A percentile compares a stretch with the other conserved stretches of the same genome.
Conservation (phyloP, 2,113 vertebrate species). For the Nanorana parkeri region DNA sequence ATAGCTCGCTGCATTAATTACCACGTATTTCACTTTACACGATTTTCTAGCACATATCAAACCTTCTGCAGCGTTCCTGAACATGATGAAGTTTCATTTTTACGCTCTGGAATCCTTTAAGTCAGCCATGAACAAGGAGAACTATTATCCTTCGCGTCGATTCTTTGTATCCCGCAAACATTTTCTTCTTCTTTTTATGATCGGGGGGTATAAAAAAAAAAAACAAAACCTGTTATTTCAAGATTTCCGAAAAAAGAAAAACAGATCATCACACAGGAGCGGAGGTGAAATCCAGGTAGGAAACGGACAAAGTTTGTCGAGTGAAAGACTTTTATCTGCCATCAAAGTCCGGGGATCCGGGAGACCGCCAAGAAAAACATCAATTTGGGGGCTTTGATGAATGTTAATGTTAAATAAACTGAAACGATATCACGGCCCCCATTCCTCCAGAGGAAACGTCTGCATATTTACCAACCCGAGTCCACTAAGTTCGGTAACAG, state of each 20-base stretch:
- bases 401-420: conserved; percentile 31
- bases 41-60: too few species aligned
- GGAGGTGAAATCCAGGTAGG: neutral
- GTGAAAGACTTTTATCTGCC: conserved; percentile 14
- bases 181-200: too few species aligned
- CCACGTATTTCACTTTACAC: too few species aligned
- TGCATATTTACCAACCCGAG: neutral
- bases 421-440: neutral
- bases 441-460: neutral
- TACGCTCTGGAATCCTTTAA: too few species aligned
- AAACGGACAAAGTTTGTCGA: neutral
- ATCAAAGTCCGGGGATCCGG: conserved; percentile 5
- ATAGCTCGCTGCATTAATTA: too few species aligned
- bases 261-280: neutral
- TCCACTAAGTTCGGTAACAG: neutral
- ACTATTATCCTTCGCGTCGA: too few species aligned
- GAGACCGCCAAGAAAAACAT: conserved; percentile 14
- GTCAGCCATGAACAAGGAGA: too few species aligned
- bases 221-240: neutral
- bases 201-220: too few species aligned
- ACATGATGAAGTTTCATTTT: too few species aligned
- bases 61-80: too few species aligned
- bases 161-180: too few species aligned
- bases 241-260: too few species aligned
- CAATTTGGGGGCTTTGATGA: conserved; percentile 25